These are phyloP conservation scores for Orientallactaga bullata DNA, from an alignment of 2,113 vertebrate genomes.

Conservation along the genomic window DNA sequence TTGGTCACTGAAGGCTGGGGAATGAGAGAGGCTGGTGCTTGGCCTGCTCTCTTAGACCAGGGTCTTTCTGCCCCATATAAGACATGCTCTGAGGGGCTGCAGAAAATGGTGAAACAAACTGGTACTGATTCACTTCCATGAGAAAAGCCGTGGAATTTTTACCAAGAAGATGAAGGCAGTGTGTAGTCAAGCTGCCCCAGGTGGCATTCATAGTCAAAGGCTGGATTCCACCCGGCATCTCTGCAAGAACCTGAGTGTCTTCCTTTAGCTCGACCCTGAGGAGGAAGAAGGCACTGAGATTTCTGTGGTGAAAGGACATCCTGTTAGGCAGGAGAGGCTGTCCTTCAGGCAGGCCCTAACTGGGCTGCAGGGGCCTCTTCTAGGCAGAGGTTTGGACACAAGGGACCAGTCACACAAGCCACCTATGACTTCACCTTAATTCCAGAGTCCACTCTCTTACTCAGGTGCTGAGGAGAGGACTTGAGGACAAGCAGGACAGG, in stretches of 20 bases:
- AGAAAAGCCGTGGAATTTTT: conserved; percentile 25
- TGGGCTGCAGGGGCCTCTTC: background rate
- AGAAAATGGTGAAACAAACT: background rate
- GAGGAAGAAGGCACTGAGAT: background rate
- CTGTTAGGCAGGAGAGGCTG: background rate
- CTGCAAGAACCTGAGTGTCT: background rate
- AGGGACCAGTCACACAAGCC: background rate
- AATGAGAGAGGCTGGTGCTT: background rate
- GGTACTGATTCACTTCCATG: background rate
- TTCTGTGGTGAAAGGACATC: background rate
- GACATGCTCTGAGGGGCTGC: background rate
- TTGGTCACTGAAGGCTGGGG: background rate
- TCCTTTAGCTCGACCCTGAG: background rate
- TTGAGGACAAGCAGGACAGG: background rate
- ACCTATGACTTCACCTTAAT: background rate
- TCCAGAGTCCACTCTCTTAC: background rate
- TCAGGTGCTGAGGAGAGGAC: background rate
- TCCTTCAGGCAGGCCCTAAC: no score
- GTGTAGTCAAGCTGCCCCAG: background rate
- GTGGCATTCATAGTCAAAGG: background rate
- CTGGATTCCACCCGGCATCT: background rate
- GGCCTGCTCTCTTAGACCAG: background rate
- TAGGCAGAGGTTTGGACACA: background rate
- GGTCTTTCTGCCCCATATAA: background rate
- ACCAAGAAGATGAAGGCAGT: background rate